A percentile compares a stretch with the other conserved stretches of the same genome.
phyloP scores from a whole-genome alignment of 2,113 vertebrate species.

The Aphyosemion australe region DNA sequence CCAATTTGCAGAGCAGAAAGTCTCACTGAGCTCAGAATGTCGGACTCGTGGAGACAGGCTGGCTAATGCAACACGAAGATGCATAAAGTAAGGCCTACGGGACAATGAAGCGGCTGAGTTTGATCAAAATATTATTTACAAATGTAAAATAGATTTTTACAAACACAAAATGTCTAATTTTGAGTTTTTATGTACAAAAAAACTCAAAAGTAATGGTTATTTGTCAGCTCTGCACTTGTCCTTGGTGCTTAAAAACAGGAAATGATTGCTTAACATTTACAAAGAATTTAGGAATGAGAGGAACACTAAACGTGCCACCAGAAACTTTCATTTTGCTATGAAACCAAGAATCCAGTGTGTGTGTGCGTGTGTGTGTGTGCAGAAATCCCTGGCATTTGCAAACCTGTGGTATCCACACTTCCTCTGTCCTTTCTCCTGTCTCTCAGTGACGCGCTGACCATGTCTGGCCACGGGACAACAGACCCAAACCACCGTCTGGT shows the following conservation, averaged over 20 bases:
- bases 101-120: no score
- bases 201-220: no score
- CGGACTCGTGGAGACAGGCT: no score
- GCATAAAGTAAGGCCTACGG: no score
- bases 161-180: no score
- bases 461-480: conserved; percentile 67
- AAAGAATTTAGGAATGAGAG: background rate
- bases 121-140: no score
- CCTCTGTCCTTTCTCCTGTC: conserved; percentile 70
- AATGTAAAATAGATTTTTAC: no score
- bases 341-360: conserved; percentile 7
- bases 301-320: background rate
- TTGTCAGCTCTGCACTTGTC: no score
- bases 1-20: background rate
- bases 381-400: conserved; percentile 59
- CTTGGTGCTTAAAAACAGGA: conserved; percentile 36
- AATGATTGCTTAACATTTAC: conserved; percentile 19
- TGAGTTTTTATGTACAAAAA: no score
- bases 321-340: background rate
- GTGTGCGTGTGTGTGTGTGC: conserved; percentile 9
- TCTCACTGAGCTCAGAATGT: background rate
- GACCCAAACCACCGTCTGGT: conserved; percentile 75
- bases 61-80: no score
- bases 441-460: conserved; percentile 62
- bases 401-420: conserved; percentile 65